Conservation (phyloP, 1,140 invertebrate species). For the Listronotus bonariensis region DNA sequence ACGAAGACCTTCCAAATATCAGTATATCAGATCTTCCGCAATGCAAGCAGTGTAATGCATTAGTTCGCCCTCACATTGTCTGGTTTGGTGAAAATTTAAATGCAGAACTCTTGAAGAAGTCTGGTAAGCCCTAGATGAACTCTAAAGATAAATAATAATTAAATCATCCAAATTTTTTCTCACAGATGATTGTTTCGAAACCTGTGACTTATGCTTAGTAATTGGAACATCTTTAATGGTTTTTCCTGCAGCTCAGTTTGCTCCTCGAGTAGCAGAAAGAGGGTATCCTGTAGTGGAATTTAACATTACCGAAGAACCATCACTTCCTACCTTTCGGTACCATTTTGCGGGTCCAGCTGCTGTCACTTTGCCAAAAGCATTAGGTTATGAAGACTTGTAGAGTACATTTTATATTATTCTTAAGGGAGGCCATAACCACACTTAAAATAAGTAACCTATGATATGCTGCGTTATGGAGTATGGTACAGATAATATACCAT, state of each 20-base stretch:
- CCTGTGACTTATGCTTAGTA: constrained; percentile 83
- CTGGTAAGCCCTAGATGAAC: constrained; percentile 58
- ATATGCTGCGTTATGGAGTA: too few species aligned
- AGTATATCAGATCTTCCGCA: constrained; percentile 70
- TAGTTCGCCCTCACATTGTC: constrained; percentile 84
- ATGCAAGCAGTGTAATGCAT: constrained; percentile 73
- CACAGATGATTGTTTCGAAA: constrained; percentile 61
- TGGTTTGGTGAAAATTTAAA: constrained; percentile 90
- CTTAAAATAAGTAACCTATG: too few species aligned
- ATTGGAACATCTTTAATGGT: constrained; percentile 88
- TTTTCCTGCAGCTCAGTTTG: constrained; percentile 93
- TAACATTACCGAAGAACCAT: constrained; percentile 80
- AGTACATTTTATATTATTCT: too few species aligned
- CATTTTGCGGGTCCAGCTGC: constrained; percentile 81
- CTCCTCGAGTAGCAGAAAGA: constrained; percentile 74
- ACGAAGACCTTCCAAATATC: constrained; percentile 62
- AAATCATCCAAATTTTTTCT: constrained; percentile 11
- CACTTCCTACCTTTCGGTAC: constrained; percentile 62
- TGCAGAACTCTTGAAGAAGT: constrained; percentile 64
- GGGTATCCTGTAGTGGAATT: constrained; percentile 88
- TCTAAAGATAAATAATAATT: too few species aligned
- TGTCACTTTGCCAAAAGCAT: constrained; percentile 69
- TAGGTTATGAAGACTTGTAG: constrained; percentile 50
- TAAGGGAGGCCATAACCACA: too few species aligned
- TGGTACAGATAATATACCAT: too few species aligned